Conservation (phyloP, 2,797 vertebrate species). For the Rhinella marina region DNA sequence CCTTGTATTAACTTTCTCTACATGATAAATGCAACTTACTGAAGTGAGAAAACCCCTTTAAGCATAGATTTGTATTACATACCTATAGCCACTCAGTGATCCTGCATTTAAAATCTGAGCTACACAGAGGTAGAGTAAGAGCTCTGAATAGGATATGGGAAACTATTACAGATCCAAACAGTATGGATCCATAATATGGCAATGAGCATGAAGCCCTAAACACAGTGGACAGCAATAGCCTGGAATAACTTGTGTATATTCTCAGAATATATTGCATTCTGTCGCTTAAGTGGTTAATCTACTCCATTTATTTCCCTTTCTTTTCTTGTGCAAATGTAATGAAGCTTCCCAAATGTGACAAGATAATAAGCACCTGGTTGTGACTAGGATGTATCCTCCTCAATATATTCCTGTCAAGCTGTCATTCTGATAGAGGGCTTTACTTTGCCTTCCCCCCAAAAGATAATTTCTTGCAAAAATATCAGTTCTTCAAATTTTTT, state of each 20-base stretch:
- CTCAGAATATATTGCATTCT: background rate
- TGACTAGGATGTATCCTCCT: slow-evolving; percentile 46
- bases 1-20: no score
- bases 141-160: background rate
- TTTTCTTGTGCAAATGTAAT: slow-evolving; percentile 49
- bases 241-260: background rate
- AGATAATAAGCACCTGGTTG: slow-evolving; percentile 61
- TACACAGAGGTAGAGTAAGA: background rate
- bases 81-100: no score
- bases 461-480: no score
- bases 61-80: no score
- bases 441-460: background rate
- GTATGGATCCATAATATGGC: background rate
- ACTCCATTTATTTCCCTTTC: slow-evolving; percentile 27
- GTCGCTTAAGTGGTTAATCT: slow-evolving; percentile 47
- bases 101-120: background rate
- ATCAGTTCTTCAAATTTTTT: slow-evolving; percentile 28
- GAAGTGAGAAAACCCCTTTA: no score
- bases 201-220: background rate
- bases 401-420: slow-evolving; percentile 54
- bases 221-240: background rate
- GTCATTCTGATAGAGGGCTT: slow-evolving; percentile 54
- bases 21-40: no score
- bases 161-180: no score
- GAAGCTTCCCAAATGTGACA: slow-evolving; percentile 59